Evolutionary conservation across 2,113 vertebrate species (phyloP).

Genomic region (Chaenogobius annularis): DNA sequence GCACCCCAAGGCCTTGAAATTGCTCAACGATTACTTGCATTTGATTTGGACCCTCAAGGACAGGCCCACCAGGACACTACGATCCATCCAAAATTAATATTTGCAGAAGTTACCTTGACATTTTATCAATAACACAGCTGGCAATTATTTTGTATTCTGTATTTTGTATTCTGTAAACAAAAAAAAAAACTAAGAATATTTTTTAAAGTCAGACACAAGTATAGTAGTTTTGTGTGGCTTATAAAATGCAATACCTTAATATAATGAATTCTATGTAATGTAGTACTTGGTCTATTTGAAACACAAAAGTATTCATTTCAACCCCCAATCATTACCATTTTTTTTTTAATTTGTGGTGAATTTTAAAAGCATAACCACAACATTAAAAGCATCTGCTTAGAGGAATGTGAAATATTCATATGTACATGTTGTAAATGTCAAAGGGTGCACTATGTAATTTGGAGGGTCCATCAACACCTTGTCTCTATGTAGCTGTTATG

Average conservation of each 20-base stretch:
- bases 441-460: too few species aligned
- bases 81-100: neutral
- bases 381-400: too few species aligned
- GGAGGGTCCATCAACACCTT: too few species aligned
- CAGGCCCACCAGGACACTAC: neutral
- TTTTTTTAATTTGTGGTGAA: too few species aligned
- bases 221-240: neutral
- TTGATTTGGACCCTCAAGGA: neutral
- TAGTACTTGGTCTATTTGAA: neutral
- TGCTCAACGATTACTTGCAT: conserved; percentile 1
- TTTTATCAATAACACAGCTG: neutral
- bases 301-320: neutral
- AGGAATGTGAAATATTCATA: too few species aligned
- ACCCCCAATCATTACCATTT: too few species aligned
- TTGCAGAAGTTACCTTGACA: neutral
- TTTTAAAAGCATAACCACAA: too few species aligned
- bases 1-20: neutral
- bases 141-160: neutral
- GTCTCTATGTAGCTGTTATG: too few species aligned
- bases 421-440: too few species aligned
- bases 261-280: too few species aligned
- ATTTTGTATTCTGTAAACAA: neutral
- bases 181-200: too few species aligned
- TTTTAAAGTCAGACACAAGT: neutral
- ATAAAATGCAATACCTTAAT: too few species aligned